Evolutionary conservation across 2,113 vertebrate species (phyloP), one percentile per base, ranked within the genome.

Genomic region (Aspiorhynchus laticeps): DNA sequence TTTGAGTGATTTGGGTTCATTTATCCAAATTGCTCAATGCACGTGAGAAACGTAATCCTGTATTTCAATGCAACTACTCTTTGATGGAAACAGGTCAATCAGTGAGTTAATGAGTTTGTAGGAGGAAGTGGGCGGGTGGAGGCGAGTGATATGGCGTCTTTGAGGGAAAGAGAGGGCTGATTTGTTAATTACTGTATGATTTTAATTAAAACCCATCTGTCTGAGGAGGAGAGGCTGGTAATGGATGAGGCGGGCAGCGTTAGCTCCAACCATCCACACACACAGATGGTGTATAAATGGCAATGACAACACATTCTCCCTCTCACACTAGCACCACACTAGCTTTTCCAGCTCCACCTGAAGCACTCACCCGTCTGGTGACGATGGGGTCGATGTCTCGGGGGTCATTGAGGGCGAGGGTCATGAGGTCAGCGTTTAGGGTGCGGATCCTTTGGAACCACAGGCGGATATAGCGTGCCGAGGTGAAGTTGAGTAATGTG

Each of bases 401-500:
- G 36, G 94, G 95, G 92, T 98, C 97, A 80, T 92, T 95, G 61
- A 97, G 92, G 0, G 96, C 95, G 10, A 99, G 95, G 89, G 98
- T 98, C 98, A 99, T 99, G 89, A 99, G 95, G 92, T 99, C 98
- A 0, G 98, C 98, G 80, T 99, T 99, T 74, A 99, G 91, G 0
- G 98, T 99, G 24, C 98, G 92, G 90, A 99, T 99, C 87, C 97
- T 95, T 92, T 97, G 97, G 87, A 99, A 95, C 86, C 96, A 95
- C 91, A 99, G 89, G 85, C 97, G 96, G 93, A 99, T 99, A 79
- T 96, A 99, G 31, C 97, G 97, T 76, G 98, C 96, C 0, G 97
- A 97, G 76, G 98, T 99, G 93, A 98, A 99, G 90, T 97, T 97
- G 26, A 99, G 91, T 38, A 99, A 91, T 15, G 92, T 92, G 0